Evolutionary conservation across 1,140 invertebrate genomes (phyloP).

Genomic region (Polyergus mexicanus): DNA sequence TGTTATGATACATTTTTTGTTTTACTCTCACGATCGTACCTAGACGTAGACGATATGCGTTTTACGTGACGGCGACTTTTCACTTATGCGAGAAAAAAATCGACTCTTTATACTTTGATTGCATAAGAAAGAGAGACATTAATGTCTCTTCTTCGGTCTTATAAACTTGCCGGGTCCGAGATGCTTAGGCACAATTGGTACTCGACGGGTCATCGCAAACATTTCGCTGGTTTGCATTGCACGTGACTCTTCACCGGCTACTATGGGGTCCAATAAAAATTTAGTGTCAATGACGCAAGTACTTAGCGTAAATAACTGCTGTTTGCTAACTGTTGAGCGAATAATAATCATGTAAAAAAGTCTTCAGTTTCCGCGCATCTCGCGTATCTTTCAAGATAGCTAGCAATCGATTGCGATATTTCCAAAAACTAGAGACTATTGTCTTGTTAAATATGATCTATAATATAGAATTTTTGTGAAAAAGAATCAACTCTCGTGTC

Average conservation of each 20-base stretch:
- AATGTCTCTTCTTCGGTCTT: conserved; percentile 50
- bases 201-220: conserved; percentile 51
- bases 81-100: conserved; percentile 31
- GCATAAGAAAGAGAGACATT: conserved; percentile 33
- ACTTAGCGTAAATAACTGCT: conserved; percentile 38
- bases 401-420: not conserved
- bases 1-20: not conserved
- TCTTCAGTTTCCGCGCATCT: not conserved
- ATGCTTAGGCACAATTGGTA: conserved; percentile 62
- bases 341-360: conserved; percentile 21
- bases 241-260: conserved; percentile 6
- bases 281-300: conserved; percentile 53
- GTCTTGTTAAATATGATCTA: not conserved
- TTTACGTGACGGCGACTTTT: conserved; percentile 14
- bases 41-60: too few species aligned
- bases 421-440: conserved; percentile 2
- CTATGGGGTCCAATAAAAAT: conserved; percentile 47
- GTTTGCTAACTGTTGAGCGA: conserved; percentile 28
- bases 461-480: not conserved
- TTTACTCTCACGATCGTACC: not conserved
- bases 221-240: conserved; percentile 27
- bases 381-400: not conserved
- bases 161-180: conserved; percentile 44
- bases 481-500: not conserved
- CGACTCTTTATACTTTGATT: conserved; percentile 17